Conservation (phyloP, 1,140 invertebrate species). For the Pentalonia nigronervosa region DNA sequence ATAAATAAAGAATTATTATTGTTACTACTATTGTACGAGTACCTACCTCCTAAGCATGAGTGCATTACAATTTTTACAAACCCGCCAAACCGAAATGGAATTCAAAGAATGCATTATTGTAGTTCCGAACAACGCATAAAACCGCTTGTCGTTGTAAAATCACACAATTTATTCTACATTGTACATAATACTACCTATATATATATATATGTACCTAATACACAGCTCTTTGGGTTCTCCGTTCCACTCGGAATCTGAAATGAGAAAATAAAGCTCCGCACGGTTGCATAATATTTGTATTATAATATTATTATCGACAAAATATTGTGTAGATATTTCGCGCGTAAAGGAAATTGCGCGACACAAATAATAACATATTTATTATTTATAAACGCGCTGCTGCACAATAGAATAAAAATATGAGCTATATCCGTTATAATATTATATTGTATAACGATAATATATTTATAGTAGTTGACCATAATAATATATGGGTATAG, state of each 20-base stretch:
- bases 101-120: neutral
- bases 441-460: neutral
- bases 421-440: neutral
- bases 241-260: neutral
- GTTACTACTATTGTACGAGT: too few relatives aligned
- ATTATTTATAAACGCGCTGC: neutral
- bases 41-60: neutral
- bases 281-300: neutral
- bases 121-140: neutral
- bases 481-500: neutral
- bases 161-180: neutral
- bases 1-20: neutral
- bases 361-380: neutral
- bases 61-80: neutral
- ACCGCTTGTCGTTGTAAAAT: neutral
- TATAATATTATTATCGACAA: neutral
- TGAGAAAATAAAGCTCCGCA: neutral
- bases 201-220: neutral
- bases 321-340: neutral
- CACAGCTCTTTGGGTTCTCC: neutral
- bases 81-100: neutral
- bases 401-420: constrained; percentile 2
- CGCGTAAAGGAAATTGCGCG: neutral
- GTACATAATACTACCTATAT: too few relatives aligned
- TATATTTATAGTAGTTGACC: too few relatives aligned